phyloP scores from a whole-genome alignment of 2,113 vertebrate species.

The Phalacrocorax aristotelis region DNA sequence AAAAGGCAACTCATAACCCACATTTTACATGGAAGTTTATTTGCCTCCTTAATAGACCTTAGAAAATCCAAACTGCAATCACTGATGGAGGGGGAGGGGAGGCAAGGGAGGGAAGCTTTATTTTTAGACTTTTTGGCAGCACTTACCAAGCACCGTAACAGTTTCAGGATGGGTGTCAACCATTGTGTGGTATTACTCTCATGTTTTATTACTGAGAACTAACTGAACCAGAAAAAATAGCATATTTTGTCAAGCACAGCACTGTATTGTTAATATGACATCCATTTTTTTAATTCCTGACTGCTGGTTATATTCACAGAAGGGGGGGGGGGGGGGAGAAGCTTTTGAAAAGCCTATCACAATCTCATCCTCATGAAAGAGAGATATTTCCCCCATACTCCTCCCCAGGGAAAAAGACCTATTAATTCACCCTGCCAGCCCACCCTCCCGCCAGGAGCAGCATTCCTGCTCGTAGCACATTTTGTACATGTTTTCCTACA shows the following conservation, averaged over 20 bases:
- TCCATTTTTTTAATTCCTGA: background rate
- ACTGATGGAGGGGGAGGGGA: slow-evolving; percentile 1
- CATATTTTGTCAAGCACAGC: background rate
- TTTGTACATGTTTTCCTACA: background rate
- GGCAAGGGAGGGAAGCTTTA: background rate
- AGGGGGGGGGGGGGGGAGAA: background rate
- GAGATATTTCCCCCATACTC: background rate
- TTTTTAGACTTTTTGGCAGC: slow-evolving; percentile 65
- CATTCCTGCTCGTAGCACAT: background rate
- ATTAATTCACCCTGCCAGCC: background rate
- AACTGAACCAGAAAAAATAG: slow-evolving; percentile 43
- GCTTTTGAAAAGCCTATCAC: background rate
- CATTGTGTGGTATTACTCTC: slow-evolving; percentile 46
- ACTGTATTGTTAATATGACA: background rate
- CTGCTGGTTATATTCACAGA: background rate
- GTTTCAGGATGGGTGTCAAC: slow-evolving; percentile 43
- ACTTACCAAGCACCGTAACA: slow-evolving; percentile 46
- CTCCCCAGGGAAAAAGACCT: background rate
- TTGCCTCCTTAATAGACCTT: slow-evolving; percentile 26
- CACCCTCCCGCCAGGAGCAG: background rate
- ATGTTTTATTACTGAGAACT: slow-evolving; percentile 50
- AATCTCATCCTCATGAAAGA: background rate
- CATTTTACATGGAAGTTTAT: slow-evolving; percentile 22
- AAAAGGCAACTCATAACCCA: slow-evolving; percentile 40
- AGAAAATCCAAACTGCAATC: slow-evolving; percentile 45